Percentiles rank a stretch among this genome's conserved stretches.
Conservation (phyloP, 2,888 invertebrate genomes). For the Rotaria magnacalcarata region DNA sequence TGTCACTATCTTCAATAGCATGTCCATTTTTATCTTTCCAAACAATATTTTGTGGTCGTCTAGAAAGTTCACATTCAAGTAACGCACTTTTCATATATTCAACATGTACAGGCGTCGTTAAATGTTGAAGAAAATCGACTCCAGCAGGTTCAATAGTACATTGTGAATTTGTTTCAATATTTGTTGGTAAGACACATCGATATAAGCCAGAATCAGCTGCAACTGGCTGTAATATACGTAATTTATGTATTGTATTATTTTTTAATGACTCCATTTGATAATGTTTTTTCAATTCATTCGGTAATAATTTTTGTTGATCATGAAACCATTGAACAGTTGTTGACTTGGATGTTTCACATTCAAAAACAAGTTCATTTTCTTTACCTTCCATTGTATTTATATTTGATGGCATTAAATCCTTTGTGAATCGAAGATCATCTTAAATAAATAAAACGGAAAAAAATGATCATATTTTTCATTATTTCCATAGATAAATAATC, state of each 20-base stretch:
- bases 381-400: not conserved
- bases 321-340: slow-evolving; percentile 1
- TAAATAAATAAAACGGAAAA: not conserved
- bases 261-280: slow-evolving; percentile 21
- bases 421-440: not conserved
- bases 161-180: slow-evolving; percentile 8
- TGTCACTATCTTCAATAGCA: not conserved
- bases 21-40: slow-evolving; percentile 33
- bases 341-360: slow-evolving; percentile 30
- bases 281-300: not conserved
- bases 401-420: not conserved
- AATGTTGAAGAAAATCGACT: slow-evolving; percentile 14
- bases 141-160: slow-evolving; percentile 22
- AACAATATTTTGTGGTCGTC: not conserved
- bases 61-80: not conserved
- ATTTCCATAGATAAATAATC: not conserved
- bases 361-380: not conserved
- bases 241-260: slow-evolving; percentile 14
- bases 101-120: slow-evolving; percentile 6
- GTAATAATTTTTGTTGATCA: not conserved
- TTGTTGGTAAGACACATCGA: slow-evolving; percentile 19
- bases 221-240: not conserved
- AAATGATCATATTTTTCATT: not conserved
- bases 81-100: slow-evolving; percentile 17
- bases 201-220: not conserved